A percentile compares a stretch with the other conserved stretches of the same genome.
phyloP scores from a whole-genome alignment of 2,888 invertebrate species.

The Chironomus tentans region DNA sequence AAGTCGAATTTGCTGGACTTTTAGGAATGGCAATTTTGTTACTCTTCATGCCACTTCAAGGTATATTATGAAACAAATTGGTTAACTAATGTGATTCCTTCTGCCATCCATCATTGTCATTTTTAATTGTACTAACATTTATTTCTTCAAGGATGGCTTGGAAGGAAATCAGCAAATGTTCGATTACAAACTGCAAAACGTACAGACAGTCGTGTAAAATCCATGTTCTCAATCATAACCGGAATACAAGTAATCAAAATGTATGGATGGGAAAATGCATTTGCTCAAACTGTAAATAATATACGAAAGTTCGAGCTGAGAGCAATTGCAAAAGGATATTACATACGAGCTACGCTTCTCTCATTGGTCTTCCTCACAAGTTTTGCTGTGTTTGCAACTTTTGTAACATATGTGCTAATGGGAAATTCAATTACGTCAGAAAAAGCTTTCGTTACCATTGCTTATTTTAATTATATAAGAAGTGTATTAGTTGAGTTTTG shows the following conservation, averaged over 20 bases:
- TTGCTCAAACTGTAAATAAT: constrained; percentile 56
- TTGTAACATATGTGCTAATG: constrained; percentile 52
- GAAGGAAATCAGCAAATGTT: constrained; percentile 44
- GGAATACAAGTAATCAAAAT: constrained; percentile 89
- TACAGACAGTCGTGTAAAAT: constrained; percentile 73
- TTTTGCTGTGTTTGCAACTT: constrained; percentile 59
- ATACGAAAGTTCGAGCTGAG: constrained; percentile 43
- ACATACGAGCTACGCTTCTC: constrained; percentile 53
- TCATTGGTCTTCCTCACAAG: constrained; percentile 63
- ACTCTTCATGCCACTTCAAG: constrained; percentile 48
- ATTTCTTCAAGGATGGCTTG: constrained; percentile 42
- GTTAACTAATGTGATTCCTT: neutral
- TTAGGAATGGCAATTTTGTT: constrained; percentile 46
- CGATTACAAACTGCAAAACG: constrained; percentile 57
- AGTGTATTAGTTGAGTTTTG: constrained; percentile 48
- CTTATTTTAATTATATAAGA: constrained; percentile 50
- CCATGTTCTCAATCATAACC: constrained; percentile 81
- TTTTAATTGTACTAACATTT: no score
- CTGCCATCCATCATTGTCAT: no score
- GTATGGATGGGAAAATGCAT: constrained; percentile 89
- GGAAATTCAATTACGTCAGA: constrained; percentile 57
- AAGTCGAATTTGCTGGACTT: constrained; percentile 40
- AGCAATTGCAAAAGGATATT: constrained; percentile 49
- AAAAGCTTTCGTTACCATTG: constrained; percentile 59
- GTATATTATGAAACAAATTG: constrained; percentile 38